A percentile compares a stretch with the other conserved stretches of the same genome.
Conservation (phyloP, 2,888 invertebrate species). For the Phengaris alcon region DNA sequence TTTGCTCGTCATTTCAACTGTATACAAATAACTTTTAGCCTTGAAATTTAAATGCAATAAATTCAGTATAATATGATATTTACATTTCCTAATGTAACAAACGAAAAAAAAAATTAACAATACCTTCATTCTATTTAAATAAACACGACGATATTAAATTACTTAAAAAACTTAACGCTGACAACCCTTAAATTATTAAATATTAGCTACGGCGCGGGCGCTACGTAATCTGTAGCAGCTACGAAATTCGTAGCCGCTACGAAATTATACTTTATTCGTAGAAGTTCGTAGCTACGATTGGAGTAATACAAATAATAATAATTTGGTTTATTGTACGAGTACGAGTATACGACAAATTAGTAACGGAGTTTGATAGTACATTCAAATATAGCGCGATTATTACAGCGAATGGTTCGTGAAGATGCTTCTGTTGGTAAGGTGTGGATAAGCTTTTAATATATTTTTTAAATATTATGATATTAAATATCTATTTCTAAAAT, state of each 20-base stretch:
- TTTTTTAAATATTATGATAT: too few species aligned
- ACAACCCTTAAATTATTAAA: not conserved
- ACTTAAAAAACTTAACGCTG: not conserved
- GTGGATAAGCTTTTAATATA: constrained; percentile 46
- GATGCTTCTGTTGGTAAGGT: constrained; percentile 40
- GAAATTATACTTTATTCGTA: constrained; percentile 31
- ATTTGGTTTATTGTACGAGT: constrained; percentile 41
- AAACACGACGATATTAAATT: constrained; percentile 1
- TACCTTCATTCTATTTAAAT: not conserved
- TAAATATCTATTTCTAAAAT: too few species aligned
- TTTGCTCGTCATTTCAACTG: too few species aligned
- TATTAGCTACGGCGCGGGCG: not conserved
- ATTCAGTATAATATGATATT: too few species aligned
- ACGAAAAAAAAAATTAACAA: too few species aligned
- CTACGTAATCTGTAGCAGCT: constrained; percentile 22
- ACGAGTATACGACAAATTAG: constrained; percentile 67
- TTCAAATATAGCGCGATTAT: constrained; percentile 77
- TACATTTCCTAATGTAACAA: too few species aligned
- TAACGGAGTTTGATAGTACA: constrained; percentile 77
- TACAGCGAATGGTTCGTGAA: constrained; percentile 70
- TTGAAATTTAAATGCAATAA: too few species aligned
- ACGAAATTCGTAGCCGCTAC: constrained; percentile 24
- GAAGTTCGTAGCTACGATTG: constrained; percentile 45
- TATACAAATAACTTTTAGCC: too few species aligned
- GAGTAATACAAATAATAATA: constrained; percentile 48